Percentiles rank a stretch among this genome's conserved stretches.
Evolutionary conservation across 1,140 invertebrate genomes (phyloP).

Genomic region (Hestina assimilis): DNA sequence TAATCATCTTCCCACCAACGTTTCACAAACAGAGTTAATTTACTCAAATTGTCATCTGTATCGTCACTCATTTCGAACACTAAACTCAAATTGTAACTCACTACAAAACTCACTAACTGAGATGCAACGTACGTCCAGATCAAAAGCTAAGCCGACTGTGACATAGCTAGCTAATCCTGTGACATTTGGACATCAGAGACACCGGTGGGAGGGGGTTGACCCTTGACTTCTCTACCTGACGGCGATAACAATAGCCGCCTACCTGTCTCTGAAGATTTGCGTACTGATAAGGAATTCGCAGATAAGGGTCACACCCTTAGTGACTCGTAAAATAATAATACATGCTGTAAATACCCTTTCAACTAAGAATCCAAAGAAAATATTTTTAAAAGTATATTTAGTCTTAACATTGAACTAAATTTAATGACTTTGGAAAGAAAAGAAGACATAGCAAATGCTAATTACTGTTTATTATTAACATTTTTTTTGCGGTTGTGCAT

Average conservation of each 20-base stretch:
- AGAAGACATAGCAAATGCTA: too few relatives aligned
- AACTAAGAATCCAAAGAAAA: too few relatives aligned
- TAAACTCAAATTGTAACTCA: slow-evolving; percentile 2
- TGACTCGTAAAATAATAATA: too few relatives aligned
- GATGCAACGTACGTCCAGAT: slow-evolving; percentile 6
- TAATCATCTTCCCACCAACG: slow-evolving; percentile 63
- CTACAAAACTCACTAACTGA: background rate
- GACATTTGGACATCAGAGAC: background rate
- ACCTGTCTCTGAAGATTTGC: slow-evolving; percentile 7
- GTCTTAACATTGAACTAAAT: too few relatives aligned
- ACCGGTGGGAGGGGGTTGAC: slow-evolving; percentile 23
- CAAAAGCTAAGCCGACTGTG: slow-evolving; percentile 19
- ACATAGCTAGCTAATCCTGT: slow-evolving; percentile 9
- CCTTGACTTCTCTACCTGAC: slow-evolving; percentile 36
- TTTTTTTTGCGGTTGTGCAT: too few relatives aligned
- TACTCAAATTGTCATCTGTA: slow-evolving; percentile 40
- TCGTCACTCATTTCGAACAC: slow-evolving; percentile 29
- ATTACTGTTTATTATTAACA: too few relatives aligned
- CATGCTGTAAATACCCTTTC: too few relatives aligned
- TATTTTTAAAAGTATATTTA: too few relatives aligned
- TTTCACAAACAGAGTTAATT: slow-evolving; percentile 52
- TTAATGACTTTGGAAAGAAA: too few relatives aligned
- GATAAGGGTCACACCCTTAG: too few relatives aligned
- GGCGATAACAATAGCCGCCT: slow-evolving; percentile 39
- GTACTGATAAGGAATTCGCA: slow-evolving; percentile 1